A percentile compares a stretch with the other conserved stretches of the same genome.
phyloP scores from a whole-genome alignment of 2,888 invertebrate species.

The Scaptomyza polygonia region DNA sequence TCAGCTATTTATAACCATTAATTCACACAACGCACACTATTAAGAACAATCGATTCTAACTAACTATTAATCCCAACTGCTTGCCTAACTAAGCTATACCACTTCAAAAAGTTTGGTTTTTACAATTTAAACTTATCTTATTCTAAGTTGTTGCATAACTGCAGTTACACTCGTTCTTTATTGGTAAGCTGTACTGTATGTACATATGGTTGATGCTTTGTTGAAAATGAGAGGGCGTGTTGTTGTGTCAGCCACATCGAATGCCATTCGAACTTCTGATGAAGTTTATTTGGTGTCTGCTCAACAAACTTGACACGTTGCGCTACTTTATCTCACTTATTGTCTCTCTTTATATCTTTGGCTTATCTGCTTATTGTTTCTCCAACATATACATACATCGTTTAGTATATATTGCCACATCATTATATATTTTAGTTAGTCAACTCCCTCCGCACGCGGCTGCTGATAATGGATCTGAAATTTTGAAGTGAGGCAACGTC shows the following conservation, averaged over 20 bases:
- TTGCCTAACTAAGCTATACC: neutral
- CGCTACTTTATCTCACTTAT: conserved; percentile 8
- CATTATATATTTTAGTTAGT: conserved; percentile 67
- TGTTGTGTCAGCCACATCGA: conserved; percentile 27
- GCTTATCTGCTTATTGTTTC: conserved; percentile 38
- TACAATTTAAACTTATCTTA: too few species aligned
- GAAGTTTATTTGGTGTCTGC: conserved; percentile 15
- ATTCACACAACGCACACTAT: neutral
- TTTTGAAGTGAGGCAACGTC: conserved; percentile 57
- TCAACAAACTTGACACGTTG: conserved; percentile 63
- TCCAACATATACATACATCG: conserved; percentile 2
- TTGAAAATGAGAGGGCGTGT: conserved; percentile 27
- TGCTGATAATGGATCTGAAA: conserved; percentile 53
- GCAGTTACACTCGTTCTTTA: neutral
- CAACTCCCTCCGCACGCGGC: conserved; percentile 26
- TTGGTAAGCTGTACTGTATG: neutral
- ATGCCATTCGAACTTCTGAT: conserved; percentile 30
- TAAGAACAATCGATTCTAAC: neutral
- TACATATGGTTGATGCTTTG: neutral
- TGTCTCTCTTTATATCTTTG: conserved; percentile 6
- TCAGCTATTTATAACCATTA: conserved; percentile 24
- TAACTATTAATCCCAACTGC: conserved; percentile 4
- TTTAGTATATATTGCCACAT: conserved; percentile 32
- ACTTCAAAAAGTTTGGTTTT: neutral
- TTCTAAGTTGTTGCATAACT: too few species aligned